Evolutionary conservation across 2,888 invertebrate species (phyloP).

Genomic region (Troglohyphantes excavatus): DNA sequence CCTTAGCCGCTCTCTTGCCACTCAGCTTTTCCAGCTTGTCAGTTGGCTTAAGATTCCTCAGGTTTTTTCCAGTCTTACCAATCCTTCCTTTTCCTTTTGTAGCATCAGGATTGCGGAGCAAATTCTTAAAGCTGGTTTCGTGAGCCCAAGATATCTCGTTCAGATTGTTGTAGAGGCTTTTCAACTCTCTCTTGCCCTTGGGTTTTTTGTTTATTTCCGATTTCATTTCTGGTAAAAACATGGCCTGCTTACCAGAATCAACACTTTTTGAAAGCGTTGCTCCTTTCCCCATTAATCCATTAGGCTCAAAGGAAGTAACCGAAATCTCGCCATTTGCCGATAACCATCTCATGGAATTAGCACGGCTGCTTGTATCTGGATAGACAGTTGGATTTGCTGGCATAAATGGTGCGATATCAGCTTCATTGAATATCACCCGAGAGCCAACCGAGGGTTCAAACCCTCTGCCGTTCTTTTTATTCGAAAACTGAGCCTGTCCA

Average conservation of each 20-base stretch:
- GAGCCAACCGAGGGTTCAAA: slow-evolving; percentile 20
- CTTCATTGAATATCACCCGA: slow-evolving; percentile 59
- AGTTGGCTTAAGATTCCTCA: neutral
- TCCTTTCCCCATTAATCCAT: neutral
- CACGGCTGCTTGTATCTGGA: neutral
- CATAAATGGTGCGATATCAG: slow-evolving; percentile 56
- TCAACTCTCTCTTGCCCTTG: slow-evolving; percentile 41
- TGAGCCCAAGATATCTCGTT: slow-evolving; percentile 71
- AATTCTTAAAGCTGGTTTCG: slow-evolving; percentile 46
- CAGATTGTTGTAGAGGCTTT: slow-evolving; percentile 52
- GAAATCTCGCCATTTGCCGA: slow-evolving; percentile 24
- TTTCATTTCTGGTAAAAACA: slow-evolving; percentile 3
- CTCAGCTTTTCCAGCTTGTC: neutral
- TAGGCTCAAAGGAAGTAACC: neutral
- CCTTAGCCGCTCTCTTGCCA: neutral
- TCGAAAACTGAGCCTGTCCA: neutral
- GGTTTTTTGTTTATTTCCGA: neutral
- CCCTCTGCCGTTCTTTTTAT: no score
- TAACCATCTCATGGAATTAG: slow-evolving; percentile 36
- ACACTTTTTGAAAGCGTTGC: neutral
- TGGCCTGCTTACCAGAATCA: neutral
- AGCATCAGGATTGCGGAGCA: slow-evolving; percentile 51
- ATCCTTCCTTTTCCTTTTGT: slow-evolving; percentile 22
- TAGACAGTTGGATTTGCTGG: slow-evolving; percentile 18
- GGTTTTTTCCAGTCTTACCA: slow-evolving; percentile 25